Percentiles rank a stretch among this genome's conserved stretches.
These are phyloP conservation scores for Drosophila diplacantha DNA, from an alignment of 2,888 invertebrate species.

Conservation along the genomic window DNA sequence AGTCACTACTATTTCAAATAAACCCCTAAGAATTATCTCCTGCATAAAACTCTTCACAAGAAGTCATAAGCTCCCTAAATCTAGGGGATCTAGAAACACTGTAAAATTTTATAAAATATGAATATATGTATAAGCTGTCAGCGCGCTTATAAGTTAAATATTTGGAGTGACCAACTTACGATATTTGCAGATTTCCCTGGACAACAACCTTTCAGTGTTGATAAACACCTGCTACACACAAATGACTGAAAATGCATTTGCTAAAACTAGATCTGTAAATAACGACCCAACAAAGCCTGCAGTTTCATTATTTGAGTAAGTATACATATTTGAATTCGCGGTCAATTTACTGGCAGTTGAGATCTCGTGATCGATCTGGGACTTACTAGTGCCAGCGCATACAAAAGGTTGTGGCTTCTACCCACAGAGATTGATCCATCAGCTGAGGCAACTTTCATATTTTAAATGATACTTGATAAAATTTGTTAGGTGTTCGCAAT, in stretches of 20 bases:
- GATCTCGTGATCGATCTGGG: too few relatives aligned
- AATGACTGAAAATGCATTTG: background rate
- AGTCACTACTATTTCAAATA: too few relatives aligned
- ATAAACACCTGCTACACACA: background rate
- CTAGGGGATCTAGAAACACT: too few relatives aligned
- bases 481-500: background rate
- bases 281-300: background rate
- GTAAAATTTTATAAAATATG: too few relatives aligned
- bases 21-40: too few relatives aligned
- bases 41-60: too few relatives aligned
- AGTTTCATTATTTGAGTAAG: too few relatives aligned
- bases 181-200: background rate
- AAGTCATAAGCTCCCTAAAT: too few relatives aligned
- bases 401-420: background rate
- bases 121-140: too few relatives aligned
- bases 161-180: background rate
- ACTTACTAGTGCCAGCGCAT: background rate
- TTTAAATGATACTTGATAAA: background rate
- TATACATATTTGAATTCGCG: too few relatives aligned
- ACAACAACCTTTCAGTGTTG: background rate
- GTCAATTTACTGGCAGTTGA: too few relatives aligned
- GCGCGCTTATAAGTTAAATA: background rate
- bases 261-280: background rate
- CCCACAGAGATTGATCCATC: background rate
- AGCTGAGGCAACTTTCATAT: background rate